Evolutionary conservation across 2,797 vertebrate genomes (phyloP).

Genomic region (Sebastes reedi): DNA sequence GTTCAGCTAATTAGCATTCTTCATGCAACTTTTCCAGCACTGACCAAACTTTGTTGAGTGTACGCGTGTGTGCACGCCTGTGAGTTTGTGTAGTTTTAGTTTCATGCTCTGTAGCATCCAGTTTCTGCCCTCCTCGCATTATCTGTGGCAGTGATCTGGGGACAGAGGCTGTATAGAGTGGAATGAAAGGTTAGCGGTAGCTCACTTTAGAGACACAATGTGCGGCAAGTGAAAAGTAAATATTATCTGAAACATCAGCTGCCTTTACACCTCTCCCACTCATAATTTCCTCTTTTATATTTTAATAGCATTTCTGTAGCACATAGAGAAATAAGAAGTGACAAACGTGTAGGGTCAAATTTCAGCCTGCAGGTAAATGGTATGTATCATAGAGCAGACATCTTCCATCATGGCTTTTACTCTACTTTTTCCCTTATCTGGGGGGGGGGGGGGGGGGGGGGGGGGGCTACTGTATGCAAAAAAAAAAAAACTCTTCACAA

Average conservation of each 20-base stretch:
- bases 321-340: neutral
- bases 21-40: constrained; percentile 78
- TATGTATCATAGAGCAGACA: neutral
- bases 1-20: constrained; percentile 81
- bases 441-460: no score
- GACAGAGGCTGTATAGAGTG: constrained; percentile 10
- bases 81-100: constrained; percentile 43
- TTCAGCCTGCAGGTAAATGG: neutral
- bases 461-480: constrained; percentile 24
- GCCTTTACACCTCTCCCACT: neutral
- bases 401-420: neutral
- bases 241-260: neutral
- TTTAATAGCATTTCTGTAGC: neutral
- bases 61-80: constrained; percentile 34
- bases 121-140: constrained; percentile 31
- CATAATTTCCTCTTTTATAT: neutral
- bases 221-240: neutral
- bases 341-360: neutral
- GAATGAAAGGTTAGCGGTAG: neutral
- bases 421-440: neutral
- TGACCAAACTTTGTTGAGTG: constrained; percentile 73
- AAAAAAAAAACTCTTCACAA: constrained; percentile 24
- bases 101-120: constrained; percentile 30
- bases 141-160: constrained; percentile 19
- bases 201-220: neutral